Conservation (phyloP, 1,140 invertebrate species). For the Rhizoglyphus robini region DNA sequence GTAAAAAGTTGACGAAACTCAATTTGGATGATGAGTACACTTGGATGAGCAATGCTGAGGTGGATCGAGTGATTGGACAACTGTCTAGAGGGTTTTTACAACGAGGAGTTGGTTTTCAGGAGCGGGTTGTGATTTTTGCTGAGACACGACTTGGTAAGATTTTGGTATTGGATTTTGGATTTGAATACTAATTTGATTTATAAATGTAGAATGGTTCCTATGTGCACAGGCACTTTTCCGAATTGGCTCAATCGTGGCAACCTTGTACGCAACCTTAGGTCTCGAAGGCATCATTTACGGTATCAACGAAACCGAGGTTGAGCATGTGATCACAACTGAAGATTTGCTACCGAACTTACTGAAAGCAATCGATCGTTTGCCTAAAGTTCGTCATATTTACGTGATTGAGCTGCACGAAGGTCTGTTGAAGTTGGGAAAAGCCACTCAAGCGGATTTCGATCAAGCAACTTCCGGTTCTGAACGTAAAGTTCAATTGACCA, state of each 20-base stretch:
- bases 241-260: conserved; percentile 53
- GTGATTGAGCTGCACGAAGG: conserved; percentile 18
- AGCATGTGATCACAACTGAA: conserved; percentile 36
- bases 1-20: conserved; percentile 66
- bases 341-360: conserved; percentile 26
- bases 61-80: conserved; percentile 52
- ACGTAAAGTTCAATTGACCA: conserved; percentile 50
- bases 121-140: conserved; percentile 84
- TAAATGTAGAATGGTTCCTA: conserved; percentile 36
- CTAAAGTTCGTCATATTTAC: conserved; percentile 16
- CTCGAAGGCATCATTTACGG: conserved; percentile 88
- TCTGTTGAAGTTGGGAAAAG: neutral
- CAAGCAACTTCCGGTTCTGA: neutral
- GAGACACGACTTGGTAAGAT: conserved; percentile 66
- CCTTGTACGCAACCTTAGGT: conserved; percentile 87
- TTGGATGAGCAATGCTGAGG: conserved; percentile 71
- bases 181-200: neutral
- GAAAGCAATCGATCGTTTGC: neutral
- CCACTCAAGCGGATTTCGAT: neutral
- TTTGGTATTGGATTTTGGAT: neutral
- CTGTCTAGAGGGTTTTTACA: conserved; percentile 62
- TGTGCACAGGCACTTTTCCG: conserved; percentile 18
- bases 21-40: conserved; percentile 55
- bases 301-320: conserved; percentile 88
- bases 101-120: conserved; percentile 44